Conservation (phyloP, 2,797 vertebrate species). For the Varecia variegata region DNA sequence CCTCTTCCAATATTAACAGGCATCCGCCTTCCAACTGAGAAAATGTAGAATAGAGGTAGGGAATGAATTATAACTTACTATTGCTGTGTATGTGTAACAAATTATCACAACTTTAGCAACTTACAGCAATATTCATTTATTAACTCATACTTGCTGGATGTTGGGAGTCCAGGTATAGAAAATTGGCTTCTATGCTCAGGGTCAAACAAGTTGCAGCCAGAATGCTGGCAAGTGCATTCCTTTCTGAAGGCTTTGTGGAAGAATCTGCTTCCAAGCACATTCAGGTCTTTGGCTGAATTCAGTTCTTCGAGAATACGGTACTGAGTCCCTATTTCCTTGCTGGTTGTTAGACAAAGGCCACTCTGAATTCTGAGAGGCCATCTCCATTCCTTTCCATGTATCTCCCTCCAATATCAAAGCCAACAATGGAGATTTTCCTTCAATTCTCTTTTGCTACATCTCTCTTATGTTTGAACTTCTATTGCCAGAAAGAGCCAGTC, state of each 20-base stretch:
- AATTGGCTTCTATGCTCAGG: not conserved
- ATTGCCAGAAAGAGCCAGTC: not conserved
- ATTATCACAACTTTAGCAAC: not conserved
- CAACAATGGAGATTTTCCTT: not conserved
- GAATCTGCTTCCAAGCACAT: not conserved
- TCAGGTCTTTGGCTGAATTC: not conserved
- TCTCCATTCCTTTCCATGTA: not conserved
- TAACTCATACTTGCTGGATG: not conserved
- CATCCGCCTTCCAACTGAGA: not conserved
- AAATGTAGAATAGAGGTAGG: not conserved
- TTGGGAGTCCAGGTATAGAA: not conserved
- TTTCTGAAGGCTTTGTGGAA: not conserved
- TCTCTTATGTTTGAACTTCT: not conserved
- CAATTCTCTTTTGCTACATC: not conserved
- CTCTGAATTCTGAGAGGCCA: rapidly evolving
- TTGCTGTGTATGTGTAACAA: not conserved
- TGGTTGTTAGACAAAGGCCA: not conserved
- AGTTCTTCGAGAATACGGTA: not conserved
- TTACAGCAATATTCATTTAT: not conserved
- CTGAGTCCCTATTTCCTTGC: not conserved
- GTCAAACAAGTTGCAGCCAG: not conserved
- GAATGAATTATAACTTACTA: not conserved
- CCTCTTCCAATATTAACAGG: not conserved
- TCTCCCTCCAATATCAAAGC: not conserved
- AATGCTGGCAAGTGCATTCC: not conserved